These are phyloP conservation scores for Limenitis camilla DNA, from an alignment of 2,888 invertebrate genomes.

Conservation along the genomic window DNA sequence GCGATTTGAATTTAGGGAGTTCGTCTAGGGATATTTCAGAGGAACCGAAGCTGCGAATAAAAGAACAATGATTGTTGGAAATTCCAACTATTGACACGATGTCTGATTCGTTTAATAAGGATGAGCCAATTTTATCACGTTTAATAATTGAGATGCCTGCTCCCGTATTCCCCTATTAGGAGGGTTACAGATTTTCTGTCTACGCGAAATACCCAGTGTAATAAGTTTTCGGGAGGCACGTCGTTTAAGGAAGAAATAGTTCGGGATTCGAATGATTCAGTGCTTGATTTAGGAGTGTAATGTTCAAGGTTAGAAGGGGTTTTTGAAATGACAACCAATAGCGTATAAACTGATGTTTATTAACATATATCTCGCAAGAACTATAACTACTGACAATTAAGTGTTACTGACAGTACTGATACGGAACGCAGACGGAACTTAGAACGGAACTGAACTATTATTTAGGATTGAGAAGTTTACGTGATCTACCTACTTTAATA, in stretches of 20 bases:
- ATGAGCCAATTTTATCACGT: slow-evolving; percentile 23
- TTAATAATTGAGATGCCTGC: slow-evolving; percentile 29
- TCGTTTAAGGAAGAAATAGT: slow-evolving; percentile 29
- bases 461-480: too few species aligned
- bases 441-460: too few species aligned
- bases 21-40: slow-evolving; percentile 25
- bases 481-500: slow-evolving; percentile 17
- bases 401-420: too few species aligned
- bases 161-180: slow-evolving; percentile 29
- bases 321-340: too few species aligned
- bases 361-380: too few species aligned
- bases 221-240: slow-evolving; percentile 29
- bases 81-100: slow-evolving; percentile 30
- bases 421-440: too few species aligned
- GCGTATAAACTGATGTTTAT: too few species aligned
- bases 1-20: slow-evolving; percentile 28
- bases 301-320: too few species aligned
- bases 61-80: slow-evolving; percentile 23
- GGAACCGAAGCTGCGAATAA: slow-evolving; percentile 24
- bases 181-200: slow-evolving; percentile 24
- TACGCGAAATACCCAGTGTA: slow-evolving; percentile 28
- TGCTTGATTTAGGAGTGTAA: slow-evolving; percentile 5
- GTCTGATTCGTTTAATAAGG: slow-evolving; percentile 17
- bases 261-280: slow-evolving; percentile 17
- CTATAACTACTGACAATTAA: too few species aligned